Base-by-base conservation (phyloP, 2,888 invertebrate genomes). In the Spodoptera littoralis region DNA sequence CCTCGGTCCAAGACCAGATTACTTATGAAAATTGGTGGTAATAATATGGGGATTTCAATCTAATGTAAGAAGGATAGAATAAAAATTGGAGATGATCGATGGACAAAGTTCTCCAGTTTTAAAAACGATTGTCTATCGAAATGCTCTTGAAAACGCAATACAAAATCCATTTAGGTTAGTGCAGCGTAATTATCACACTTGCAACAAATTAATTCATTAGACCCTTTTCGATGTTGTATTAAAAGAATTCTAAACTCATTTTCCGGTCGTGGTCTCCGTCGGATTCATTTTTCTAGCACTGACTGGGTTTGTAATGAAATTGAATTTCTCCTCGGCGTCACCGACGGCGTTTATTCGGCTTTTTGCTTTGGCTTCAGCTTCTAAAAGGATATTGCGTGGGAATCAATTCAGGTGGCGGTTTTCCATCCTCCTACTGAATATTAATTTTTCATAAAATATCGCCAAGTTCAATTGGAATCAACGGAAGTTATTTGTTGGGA, bases 371-470 rank as follows among this genome's bases (percentile, higher is more conserved):
- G 83, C 87, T 88, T 85, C 84, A 79, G 79, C 87, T 87, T 86
- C 85, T 82, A 87, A 90, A 89, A 90, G 90, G 89, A 92, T 93
- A 92, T 93, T 93, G 91, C 91, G 90, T 92, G 91, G 88, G 91
- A 92, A 92, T 91, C 87, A 87, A 91, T 90, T 90, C 92, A 92
- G 92, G 89, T 92, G 92, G 83, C 85, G 84, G 82, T 82, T 80
- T 87, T 83, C 80, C 80, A 81, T 86, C 83, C 79, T 81, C 77
- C 70, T 76, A 81, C 80, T 86, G 88, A 89, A 91, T 90, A 89
- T 90, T 86, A 89, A 89, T 88, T 86, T 89, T 83, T 86, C 81
- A 86, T 85, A 81, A 81, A 83, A 80, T 81, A 79, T 71, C 67
- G 47, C 47, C 1, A 61, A 74, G 73, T 74, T 81, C 79, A 77